These are phyloP conservation scores for Neria commutata DNA, from an alignment of 2,888 invertebrate species.

Conservation along the genomic window DNA sequence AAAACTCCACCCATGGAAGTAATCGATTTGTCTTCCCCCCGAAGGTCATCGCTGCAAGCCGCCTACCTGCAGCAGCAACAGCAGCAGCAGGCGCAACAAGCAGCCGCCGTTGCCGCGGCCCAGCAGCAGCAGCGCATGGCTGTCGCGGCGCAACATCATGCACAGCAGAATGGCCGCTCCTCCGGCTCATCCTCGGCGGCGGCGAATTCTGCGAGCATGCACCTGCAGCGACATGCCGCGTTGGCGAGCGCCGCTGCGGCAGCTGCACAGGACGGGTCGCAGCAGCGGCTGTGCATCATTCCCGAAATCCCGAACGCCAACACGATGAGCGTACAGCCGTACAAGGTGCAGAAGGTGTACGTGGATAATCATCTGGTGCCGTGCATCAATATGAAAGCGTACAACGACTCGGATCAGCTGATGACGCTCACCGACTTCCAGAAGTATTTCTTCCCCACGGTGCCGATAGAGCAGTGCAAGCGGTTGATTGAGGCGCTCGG, in stretches of 20 bases:
- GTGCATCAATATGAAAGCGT: constrained; percentile 87
- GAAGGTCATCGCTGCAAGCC: constrained; percentile 57
- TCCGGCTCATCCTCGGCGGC: constrained; percentile 25
- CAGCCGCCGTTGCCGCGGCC: constrained; percentile 37
- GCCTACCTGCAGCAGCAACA: constrained; percentile 36
- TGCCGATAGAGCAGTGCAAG: constrained; percentile 76
- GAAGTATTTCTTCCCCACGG: constrained; percentile 79
- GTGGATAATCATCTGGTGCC: constrained; percentile 83
- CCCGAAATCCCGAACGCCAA: constrained; percentile 72
- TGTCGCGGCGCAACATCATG: constrained; percentile 42
- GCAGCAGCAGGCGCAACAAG: constrained; percentile 31
- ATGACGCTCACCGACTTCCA: constrained; percentile 84
- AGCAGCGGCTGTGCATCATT: constrained; percentile 67
- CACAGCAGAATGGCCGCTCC: constrained; percentile 45
- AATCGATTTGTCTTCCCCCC: constrained; percentile 65
- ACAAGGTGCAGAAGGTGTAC: constrained; percentile 80
- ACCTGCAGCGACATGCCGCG: constrained; percentile 62
- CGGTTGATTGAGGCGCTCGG: constrained; percentile 81
- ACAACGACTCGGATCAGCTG: constrained; percentile 78
- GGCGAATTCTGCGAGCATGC: constrained; percentile 61
- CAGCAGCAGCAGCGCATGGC: constrained; percentile 47
- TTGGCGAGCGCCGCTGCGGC: constrained; percentile 45
- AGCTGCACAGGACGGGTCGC: constrained; percentile 41
- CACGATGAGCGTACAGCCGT: constrained; percentile 74
- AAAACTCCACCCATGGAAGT: constrained; percentile 59